Base-by-base conservation (phyloP, 2,888 invertebrate genomes). In the Sturmia bella region DNA sequence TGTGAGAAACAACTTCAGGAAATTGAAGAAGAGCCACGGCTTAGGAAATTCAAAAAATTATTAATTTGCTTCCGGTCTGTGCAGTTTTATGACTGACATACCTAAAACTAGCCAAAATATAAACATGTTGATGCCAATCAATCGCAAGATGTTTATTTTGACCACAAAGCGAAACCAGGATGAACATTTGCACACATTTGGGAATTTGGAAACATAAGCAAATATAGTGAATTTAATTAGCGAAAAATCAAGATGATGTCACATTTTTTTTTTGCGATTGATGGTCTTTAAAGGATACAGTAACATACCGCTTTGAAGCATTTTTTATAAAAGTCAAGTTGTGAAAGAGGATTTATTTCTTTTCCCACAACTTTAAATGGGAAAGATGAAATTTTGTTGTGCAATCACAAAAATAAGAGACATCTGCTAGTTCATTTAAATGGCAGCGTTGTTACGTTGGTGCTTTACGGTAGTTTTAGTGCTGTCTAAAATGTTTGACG, bases 1-100 rank as follows among this genome's bases (percentile, higher is more conserved):
- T 78, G 73, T 74, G 74, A 74, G 82, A 82, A 82, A 70, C 78
- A 78, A 52, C 70, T 69, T 78, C 64, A 82, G 81, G 77, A 74
- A 68, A 76, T 43, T 68, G 52, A 76, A 76, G 75, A 76, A 21
- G 61, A 68, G 24, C 50, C 21, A 59, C 68, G 57, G 11, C 43
- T 9, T 17, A 57, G 52, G 68, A 61, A 75, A 76, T 68, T 21
- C 6, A 52, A 76, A 68, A 61, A 69, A 54, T 69, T 52, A 68
- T 13, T 17, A 48, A 68, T 75, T 66, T 50, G 15, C 52, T 76
- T 76, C 76, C 76, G 76, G 68, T 24, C 41, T 57, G 27, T 15
- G 19, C 17, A 39, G 13, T 41, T 54, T 56, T 45, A 39, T 59
- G 43, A 41, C 7, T 37, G 61, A 69, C 32, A 32, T 11, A 27